Percentiles rank a stretch among this genome's conserved stretches.
phyloP scores from a whole-genome alignment of 1,140 invertebrate genomes.

The Sarcophaga bullata region DNA sequence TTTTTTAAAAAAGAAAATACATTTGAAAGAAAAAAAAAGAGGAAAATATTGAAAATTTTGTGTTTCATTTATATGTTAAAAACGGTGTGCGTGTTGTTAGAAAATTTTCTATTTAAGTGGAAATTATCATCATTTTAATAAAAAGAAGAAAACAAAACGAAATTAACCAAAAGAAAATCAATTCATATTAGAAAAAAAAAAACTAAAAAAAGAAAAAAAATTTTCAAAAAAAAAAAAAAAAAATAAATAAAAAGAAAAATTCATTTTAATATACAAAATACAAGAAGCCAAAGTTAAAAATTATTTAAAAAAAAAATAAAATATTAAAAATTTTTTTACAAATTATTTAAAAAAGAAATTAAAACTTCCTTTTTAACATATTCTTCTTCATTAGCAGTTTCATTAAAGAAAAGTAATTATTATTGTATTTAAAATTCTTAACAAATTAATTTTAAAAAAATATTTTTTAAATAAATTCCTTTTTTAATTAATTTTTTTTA shows the following conservation, averaged over 20 bases:
- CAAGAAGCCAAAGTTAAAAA: neutral
- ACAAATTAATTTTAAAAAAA: no score
- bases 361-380: no score
- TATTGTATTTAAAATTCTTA: no score
- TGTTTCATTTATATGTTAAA: neutral
- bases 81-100: conserved; percentile 13
- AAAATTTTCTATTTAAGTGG: conserved; percentile 12
- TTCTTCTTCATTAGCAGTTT: no score
- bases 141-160: no score
- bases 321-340: neutral
- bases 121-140: neutral
- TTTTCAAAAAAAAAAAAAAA: neutral
- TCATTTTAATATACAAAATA: neutral
- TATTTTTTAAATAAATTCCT: no score
- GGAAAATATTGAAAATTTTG: conserved; percentile 2
- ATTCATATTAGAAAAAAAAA: neutral
- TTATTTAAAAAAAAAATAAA: no score
- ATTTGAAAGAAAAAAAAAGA: neutral
- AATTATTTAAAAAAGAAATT: neutral
- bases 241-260: neutral
- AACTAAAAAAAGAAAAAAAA: neutral
- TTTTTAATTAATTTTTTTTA: no score
- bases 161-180: no score
- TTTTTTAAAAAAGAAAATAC: neutral
- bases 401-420: no score